Percentiles rank a stretch among this genome's conserved stretches.
phyloP scores from a whole-genome alignment of 2,113 vertebrate species.

The Cebus imitator region DNA sequence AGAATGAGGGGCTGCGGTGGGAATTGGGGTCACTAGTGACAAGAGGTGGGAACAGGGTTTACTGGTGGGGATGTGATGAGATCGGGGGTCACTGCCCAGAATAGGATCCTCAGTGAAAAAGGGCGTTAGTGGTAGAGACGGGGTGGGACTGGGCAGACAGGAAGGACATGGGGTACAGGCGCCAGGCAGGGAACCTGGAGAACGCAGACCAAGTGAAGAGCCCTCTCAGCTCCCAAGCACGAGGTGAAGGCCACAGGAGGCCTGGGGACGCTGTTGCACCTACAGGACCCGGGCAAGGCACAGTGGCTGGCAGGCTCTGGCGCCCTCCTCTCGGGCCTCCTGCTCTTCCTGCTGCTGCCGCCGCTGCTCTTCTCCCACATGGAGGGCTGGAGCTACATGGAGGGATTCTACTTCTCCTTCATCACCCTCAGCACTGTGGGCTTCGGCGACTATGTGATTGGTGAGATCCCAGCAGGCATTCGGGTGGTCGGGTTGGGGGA shows the following conservation, averaged over 20 bases:
- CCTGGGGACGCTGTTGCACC: rapidly evolving
- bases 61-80: background rate
- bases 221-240: background rate
- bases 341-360: constrained; percentile 91
- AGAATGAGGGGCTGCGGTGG: background rate
- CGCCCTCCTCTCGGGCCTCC: constrained; percentile 84
- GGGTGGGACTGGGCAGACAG: background rate
- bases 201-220: background rate
- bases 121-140: rapidly evolving
- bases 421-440: constrained; percentile 95
- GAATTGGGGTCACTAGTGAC: background rate
- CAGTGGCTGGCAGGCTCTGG: constrained; percentile 77
- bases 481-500: background rate
- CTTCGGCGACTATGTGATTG: constrained; percentile 94
- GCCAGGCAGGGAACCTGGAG: background rate
- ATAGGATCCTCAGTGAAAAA: background rate
- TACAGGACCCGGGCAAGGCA: background rate
- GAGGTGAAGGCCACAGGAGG: background rate
- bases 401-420: constrained; percentile 94
- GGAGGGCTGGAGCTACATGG: constrained; percentile 91
- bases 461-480: constrained; percentile 72
- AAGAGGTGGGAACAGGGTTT: background rate
- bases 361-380: constrained; percentile 88
- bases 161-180: background rate
- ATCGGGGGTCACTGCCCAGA: background rate